Percentiles rank a stretch among this genome's conserved stretches.
phyloP scores from a whole-genome alignment of 2,888 invertebrate genomes.

The Stenodema calcarata region DNA sequence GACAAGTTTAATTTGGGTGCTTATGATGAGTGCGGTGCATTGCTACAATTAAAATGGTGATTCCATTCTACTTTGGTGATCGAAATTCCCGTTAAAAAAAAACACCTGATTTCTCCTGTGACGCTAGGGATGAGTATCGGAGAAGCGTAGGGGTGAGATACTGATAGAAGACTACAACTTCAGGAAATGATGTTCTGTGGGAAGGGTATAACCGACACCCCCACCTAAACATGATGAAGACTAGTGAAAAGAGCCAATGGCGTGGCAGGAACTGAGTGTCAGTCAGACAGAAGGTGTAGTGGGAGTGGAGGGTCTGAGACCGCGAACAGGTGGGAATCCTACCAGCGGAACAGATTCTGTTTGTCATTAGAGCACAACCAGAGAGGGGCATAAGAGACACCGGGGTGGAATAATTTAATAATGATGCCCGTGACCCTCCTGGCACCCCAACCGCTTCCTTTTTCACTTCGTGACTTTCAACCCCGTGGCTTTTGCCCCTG shows the following conservation, averaged over 20 bases:
- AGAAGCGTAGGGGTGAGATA: neutral
- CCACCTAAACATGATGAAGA: neutral
- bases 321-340: constrained; percentile 38
- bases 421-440: constrained; percentile 22
- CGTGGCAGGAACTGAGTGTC: neutral
- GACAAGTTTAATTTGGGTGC: too few species aligned
- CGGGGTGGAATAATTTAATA: constrained; percentile 33
- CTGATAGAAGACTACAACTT: constrained; percentile 33
- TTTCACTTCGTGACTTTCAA: constrained; percentile 11
- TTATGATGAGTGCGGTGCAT: too few species aligned
- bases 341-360: constrained; percentile 34
- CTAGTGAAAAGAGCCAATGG: neutral
- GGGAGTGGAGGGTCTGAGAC: neutral
- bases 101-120: neutral
- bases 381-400: neutral
- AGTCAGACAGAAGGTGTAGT: neutral
- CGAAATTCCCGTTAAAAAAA: neutral
- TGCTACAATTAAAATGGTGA: too few species aligned
- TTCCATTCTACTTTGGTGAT: neutral
- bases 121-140: neutral
- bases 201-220: neutral
- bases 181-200: constrained; percentile 4
- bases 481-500: neutral
- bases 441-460: constrained; percentile 35
- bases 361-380: constrained; percentile 4